Conservation (phyloP, 2,797 vertebrate genomes). For the Siniperca undulata region DNA sequence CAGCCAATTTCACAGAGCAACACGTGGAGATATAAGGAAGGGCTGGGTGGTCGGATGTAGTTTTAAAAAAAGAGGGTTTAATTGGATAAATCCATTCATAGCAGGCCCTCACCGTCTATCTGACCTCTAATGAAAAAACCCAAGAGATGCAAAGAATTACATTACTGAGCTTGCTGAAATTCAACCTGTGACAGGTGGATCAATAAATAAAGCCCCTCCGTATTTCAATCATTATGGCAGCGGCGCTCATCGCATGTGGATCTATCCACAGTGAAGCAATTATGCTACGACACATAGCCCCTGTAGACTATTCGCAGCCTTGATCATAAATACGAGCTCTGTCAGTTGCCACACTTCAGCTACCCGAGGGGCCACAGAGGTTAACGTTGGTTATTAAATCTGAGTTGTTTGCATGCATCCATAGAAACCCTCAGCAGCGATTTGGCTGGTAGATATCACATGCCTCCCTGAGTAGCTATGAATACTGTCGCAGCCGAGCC, state of each 20-base stretch:
- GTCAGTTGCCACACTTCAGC: slow-evolving; percentile 45
- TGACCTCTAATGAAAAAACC: slow-evolving; percentile 35
- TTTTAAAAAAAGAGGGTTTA: slow-evolving; percentile 20
- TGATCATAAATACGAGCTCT: slow-evolving; percentile 50
- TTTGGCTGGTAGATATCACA: slow-evolving; percentile 58
- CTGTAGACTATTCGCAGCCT: slow-evolving; percentile 42
- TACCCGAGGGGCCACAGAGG: slow-evolving; percentile 43
- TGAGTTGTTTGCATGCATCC: slow-evolving; percentile 62
- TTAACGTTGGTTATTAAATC: slow-evolving; percentile 59
- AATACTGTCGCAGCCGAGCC: slow-evolving; percentile 30
- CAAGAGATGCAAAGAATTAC: slow-evolving; percentile 48
- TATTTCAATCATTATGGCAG: slow-evolving; percentile 57
- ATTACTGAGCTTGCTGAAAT: slow-evolving; percentile 61
- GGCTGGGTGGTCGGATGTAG: slow-evolving; percentile 3
- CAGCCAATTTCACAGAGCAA: slow-evolving; percentile 60
- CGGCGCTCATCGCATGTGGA: slow-evolving; percentile 56
- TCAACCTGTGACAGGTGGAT: slow-evolving; percentile 66
- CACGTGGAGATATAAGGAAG: slow-evolving; percentile 44
- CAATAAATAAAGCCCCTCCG: slow-evolving; percentile 59
- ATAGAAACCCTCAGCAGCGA: slow-evolving; percentile 55
- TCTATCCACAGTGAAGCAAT: slow-evolving; percentile 67
- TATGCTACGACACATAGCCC: slow-evolving; percentile 37
- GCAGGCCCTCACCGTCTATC: slow-evolving; percentile 15
- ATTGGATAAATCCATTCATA: slow-evolving; percentile 60
- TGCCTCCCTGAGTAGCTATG: slow-evolving; percentile 49